Evolutionary conservation across 2,888 invertebrate genomes (phyloP).

Genomic region (Pachymerium ferrugineum): DNA sequence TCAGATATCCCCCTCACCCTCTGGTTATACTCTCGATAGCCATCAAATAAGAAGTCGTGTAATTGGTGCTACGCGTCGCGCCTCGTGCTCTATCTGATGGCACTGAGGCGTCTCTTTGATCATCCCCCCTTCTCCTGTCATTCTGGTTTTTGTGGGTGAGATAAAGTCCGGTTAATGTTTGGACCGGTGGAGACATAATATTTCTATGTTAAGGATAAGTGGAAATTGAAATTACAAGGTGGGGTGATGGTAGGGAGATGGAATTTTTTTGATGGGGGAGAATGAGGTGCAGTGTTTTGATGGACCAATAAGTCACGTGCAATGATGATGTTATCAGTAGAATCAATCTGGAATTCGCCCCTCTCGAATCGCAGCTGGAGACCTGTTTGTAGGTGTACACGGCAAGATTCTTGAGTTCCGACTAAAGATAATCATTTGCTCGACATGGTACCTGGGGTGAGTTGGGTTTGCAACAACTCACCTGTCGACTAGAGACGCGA

Average conservation of each 20-base stretch:
- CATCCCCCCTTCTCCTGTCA: constrained; percentile 1
- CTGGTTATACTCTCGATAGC: constrained; percentile 12
- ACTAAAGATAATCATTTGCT: constrained; percentile 16
- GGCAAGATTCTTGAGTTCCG: constrained; percentile 1
- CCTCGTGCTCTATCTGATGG: constrained; percentile 27
- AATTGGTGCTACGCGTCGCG: constrained; percentile 22
- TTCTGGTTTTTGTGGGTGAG: constrained; percentile 9
- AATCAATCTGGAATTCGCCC: constrained; percentile 27
- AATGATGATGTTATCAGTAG: constrained; percentile 16
- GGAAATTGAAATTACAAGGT: not conserved
- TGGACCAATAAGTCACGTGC: constrained; percentile 20
- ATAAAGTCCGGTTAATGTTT: not conserved
- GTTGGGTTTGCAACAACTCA: constrained; percentile 15
- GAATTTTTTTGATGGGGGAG: not conserved
- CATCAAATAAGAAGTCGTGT: constrained; percentile 27
- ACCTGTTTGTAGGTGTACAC: constrained; percentile 19
- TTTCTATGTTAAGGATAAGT: not conserved
- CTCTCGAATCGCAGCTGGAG: constrained; percentile 18
- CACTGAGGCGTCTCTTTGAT: constrained; percentile 22
- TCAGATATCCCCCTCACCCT: not conserved
- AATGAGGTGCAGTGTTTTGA: constrained; percentile 5
- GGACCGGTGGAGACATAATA: constrained; percentile 10
- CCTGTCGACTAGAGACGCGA: not conserved
- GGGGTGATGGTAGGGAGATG: not conserved
- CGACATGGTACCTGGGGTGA: constrained; percentile 27